Evolutionary conservation across 2,888 invertebrate species (phyloP).

Genomic region (Pachymerium ferrugineum): DNA sequence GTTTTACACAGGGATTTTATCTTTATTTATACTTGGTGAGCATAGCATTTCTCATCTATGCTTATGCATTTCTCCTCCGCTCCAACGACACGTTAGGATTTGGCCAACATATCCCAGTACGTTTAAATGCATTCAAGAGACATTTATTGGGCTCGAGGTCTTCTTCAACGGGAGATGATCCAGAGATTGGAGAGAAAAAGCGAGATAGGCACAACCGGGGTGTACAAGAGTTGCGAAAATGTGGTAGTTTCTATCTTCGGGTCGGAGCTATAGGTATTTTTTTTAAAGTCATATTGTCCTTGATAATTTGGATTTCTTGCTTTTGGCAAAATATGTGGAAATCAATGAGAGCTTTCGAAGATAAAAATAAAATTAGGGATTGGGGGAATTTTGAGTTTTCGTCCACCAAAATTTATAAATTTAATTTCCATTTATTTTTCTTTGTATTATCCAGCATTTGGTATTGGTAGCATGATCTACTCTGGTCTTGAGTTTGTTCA

Average conservation of each 20-base stretch:
- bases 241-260: slow-evolving; percentile 56
- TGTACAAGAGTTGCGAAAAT: slow-evolving; percentile 21
- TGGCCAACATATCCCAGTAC: background rate
- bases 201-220: background rate
- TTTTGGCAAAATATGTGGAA: no score
- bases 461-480: slow-evolving; percentile 48
- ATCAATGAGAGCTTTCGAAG: no score
- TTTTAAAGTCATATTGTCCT: no score
- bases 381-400: background rate
- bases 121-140: background rate
- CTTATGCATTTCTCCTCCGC: slow-evolving; percentile 36
- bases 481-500: slow-evolving; percentile 47
- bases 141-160: background rate
- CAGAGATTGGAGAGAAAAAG: background rate
- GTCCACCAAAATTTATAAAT: background rate
- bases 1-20: slow-evolving; percentile 42
- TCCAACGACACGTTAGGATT: background rate
- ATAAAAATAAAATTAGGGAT: background rate
- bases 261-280: slow-evolving; percentile 83
- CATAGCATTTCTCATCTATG: slow-evolving; percentile 41
- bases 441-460: no score
- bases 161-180: background rate
- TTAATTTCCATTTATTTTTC: no score
- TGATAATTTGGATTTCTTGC: no score
- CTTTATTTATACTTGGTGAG: slow-evolving; percentile 41